Conservation (phyloP, 2,888 invertebrate species). For the Coleophora deauratella region DNA sequence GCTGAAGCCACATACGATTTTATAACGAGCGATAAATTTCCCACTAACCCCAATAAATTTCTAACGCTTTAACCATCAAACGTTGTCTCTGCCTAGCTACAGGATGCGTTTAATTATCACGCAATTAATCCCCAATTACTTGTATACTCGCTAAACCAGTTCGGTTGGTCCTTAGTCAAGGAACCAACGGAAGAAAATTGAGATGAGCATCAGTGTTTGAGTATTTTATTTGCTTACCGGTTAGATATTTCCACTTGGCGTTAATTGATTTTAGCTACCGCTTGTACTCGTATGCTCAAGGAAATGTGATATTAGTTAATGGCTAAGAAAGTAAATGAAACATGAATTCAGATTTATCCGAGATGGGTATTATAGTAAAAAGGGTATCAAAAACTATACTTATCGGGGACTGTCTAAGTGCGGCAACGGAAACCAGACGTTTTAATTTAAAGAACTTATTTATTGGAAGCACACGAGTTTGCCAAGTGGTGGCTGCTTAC, state of each 20-base stretch:
- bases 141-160: slow-evolving; percentile 10
- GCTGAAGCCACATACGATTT: no score
- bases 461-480: no score
- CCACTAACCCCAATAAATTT: slow-evolving; percentile 17
- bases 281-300: no score
- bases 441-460: no score
- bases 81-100: slow-evolving; percentile 15
- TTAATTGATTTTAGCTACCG: slow-evolving; percentile 29
- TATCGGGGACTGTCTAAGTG: no score
- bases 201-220: slow-evolving; percentile 19
- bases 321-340: no score
- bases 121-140: slow-evolving; percentile 33
- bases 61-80: slow-evolving; percentile 17
- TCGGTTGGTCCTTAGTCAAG: slow-evolving; percentile 6
- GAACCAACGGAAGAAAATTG: slow-evolving; percentile 11
- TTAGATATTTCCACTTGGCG: slow-evolving; percentile 33
- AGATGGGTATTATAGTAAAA: no score
- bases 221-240: slow-evolving; percentile 30
- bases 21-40: neutral
- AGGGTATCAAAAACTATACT: no score
- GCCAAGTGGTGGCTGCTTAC: no score
- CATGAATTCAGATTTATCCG: no score
- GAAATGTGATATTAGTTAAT: no score
- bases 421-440: no score
- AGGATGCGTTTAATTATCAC: slow-evolving; percentile 40